Evolutionary conservation across 2,888 invertebrate species (phyloP).

Genomic region (Aphodius sticticus): DNA sequence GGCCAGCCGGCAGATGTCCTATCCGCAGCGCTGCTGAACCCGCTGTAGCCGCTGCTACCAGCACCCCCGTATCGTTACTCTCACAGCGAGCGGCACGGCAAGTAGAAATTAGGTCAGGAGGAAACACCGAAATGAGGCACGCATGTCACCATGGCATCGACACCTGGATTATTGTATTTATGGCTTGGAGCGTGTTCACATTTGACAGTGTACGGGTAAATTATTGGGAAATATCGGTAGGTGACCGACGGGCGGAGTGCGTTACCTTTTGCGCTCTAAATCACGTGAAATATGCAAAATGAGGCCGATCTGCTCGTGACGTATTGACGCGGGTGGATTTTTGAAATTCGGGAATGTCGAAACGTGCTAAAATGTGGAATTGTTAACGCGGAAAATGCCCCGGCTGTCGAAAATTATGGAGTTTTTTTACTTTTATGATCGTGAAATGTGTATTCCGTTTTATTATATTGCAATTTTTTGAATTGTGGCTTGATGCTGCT

Average conservation of each 20-base stretch:
- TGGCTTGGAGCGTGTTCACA: not conserved
- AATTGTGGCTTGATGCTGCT: too few species aligned
- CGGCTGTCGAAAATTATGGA: too few species aligned
- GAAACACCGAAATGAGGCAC: not conserved
- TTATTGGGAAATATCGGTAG: not conserved
- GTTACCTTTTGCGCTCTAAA: not conserved
- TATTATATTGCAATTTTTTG: too few species aligned
- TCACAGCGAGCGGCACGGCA: not conserved
- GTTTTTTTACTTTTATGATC: too few species aligned
- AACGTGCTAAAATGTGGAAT: not conserved
- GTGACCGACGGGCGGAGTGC: not conserved
- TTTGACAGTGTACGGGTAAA: not conserved
- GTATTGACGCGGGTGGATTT: not conserved
- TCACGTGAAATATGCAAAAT: not conserved
- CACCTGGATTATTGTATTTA: conserved; percentile 4
- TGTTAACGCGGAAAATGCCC: not conserved
- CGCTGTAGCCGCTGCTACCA: not conserved
- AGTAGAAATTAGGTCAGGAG: not conserved
- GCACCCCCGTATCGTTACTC: not conserved
- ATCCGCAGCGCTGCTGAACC: not conserved
- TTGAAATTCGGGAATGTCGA: not conserved
- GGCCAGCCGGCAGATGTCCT: not conserved
- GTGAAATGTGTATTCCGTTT: too few species aligned
- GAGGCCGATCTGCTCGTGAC: not conserved
- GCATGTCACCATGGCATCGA: not conserved